phyloP scores from a whole-genome alignment of 2,888 invertebrate species.

The Cosmia trapezina region DNA sequence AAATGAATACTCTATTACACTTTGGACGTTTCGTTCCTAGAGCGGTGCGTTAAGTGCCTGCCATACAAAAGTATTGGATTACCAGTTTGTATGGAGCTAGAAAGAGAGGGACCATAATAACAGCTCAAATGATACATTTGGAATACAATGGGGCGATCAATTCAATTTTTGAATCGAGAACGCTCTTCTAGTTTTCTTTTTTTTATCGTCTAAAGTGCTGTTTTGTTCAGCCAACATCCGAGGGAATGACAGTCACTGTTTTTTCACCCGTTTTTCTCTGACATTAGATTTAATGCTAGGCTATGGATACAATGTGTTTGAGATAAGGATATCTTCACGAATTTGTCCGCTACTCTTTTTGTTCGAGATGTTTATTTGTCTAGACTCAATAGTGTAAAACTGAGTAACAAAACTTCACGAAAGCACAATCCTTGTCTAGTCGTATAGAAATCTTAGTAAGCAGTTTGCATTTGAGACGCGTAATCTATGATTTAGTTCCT shows the following conservation, averaged over 20 bases:
- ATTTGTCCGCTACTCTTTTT: constrained; percentile 58
- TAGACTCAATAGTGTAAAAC: constrained; percentile 36
- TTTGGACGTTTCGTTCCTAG: constrained; percentile 82
- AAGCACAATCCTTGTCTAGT: constrained; percentile 38
- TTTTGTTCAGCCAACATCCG: constrained; percentile 89
- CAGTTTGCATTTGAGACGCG: constrained; percentile 51
- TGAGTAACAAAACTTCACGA: constrained; percentile 37
- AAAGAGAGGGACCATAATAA: constrained; percentile 89
- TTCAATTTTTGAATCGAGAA: constrained; percentile 91
- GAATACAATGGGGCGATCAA: constrained; percentile 91
- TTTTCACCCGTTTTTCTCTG: constrained; percentile 86
- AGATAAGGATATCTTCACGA: constrained; percentile 63
- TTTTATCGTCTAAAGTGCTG: constrained; percentile 89
- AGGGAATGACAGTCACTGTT: constrained; percentile 90
- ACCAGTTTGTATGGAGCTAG: constrained; percentile 87
- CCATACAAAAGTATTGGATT: constrained; percentile 91
- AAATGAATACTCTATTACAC: constrained; percentile 78
- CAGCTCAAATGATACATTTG: constrained; percentile 91
- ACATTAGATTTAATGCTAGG: constrained; percentile 80
- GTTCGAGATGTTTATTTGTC: constrained; percentile 52
- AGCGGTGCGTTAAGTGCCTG: constrained; percentile 86
- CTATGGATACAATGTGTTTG: constrained; percentile 74
- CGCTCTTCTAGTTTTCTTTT: constrained; percentile 89
- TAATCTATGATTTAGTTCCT: constrained; percentile 60
- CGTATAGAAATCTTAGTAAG: constrained; percentile 46